These are phyloP conservation scores for Stenotaenia linearis DNA, from an alignment of 2,888 invertebrate species.

Conservation along the genomic window DNA sequence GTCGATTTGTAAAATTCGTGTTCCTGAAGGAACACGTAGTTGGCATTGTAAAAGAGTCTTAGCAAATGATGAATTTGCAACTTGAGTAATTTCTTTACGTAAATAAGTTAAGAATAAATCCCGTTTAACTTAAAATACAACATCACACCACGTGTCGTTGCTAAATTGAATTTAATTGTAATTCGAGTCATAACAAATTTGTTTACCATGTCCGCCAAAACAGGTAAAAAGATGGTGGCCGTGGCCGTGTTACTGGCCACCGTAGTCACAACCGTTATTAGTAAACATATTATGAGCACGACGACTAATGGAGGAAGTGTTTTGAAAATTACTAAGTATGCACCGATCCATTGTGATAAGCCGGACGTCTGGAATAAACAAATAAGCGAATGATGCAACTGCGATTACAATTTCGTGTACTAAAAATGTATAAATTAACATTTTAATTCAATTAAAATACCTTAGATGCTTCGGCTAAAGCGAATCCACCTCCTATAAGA, in stretches of 20 bases:
- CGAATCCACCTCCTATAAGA: conserved; percentile 83
- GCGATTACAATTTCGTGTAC: no score
- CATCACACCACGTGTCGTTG: not conserved
- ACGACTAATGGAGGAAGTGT: conserved; percentile 42
- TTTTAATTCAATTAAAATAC: conserved; percentile 21
- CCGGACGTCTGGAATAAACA: conserved; percentile 41
- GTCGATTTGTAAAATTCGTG: no score
- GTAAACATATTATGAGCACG: conserved; percentile 44
- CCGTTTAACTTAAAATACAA: not conserved
- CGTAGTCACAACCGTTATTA: conserved; percentile 48
- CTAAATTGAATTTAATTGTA: not conserved
- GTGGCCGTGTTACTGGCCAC: conserved; percentile 49
- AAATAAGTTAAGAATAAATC: not conserved
- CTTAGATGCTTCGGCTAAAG: conserved; percentile 78
- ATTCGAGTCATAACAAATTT: not conserved
- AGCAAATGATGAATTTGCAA: not conserved
- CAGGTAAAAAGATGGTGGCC: conserved; percentile 48
- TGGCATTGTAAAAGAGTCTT: not conserved
- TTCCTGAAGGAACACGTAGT: no score
- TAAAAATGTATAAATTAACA: no score
- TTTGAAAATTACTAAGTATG: conserved; percentile 42
- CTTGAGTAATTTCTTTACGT: not conserved
- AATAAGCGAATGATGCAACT: not conserved
- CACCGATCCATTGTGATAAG: conserved; percentile 44
- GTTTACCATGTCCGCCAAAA: conserved; percentile 46